Evolutionary conservation across 2,888 invertebrate species (phyloP).

Genomic region (Syrphus vitripennis): DNA sequence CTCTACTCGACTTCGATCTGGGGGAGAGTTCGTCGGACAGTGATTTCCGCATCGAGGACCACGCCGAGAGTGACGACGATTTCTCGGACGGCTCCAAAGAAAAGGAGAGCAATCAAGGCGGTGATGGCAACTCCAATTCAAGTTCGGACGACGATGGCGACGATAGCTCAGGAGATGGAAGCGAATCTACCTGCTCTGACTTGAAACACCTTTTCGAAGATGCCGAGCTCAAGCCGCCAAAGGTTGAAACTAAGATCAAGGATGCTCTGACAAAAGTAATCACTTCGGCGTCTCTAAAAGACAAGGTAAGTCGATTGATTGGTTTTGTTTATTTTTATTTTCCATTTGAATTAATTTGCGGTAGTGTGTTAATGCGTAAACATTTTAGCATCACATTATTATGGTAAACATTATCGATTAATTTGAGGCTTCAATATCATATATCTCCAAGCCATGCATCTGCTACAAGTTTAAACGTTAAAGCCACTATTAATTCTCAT

Average conservation of each 20-base stretch:
- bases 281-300: constrained; percentile 71
- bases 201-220: constrained; percentile 75
- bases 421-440: no score
- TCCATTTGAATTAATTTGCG: constrained; percentile 62
- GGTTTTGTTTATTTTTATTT: background rate
- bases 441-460: no score
- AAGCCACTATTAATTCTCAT: no score
- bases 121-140: constrained; percentile 72
- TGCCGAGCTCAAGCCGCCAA: constrained; percentile 66
- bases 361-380: no score
- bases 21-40: constrained; percentile 97
- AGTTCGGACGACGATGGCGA: constrained; percentile 75
- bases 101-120: constrained; percentile 85
- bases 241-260: constrained; percentile 69
- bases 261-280: constrained; percentile 53
- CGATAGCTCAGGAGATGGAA: constrained; percentile 75
- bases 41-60: constrained; percentile 95
- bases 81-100: constrained; percentile 78
- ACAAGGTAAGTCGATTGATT: constrained; percentile 36
- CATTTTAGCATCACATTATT: no score
- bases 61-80: constrained; percentile 86
- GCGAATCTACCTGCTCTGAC: constrained; percentile 72
- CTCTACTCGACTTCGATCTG: constrained; percentile 90
- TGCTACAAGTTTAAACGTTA: no score
- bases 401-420: no score